These are phyloP conservation scores for Drosophila nr. fundita DNA, from an alignment of 2,888 invertebrate species.

Conservation along the genomic window DNA sequence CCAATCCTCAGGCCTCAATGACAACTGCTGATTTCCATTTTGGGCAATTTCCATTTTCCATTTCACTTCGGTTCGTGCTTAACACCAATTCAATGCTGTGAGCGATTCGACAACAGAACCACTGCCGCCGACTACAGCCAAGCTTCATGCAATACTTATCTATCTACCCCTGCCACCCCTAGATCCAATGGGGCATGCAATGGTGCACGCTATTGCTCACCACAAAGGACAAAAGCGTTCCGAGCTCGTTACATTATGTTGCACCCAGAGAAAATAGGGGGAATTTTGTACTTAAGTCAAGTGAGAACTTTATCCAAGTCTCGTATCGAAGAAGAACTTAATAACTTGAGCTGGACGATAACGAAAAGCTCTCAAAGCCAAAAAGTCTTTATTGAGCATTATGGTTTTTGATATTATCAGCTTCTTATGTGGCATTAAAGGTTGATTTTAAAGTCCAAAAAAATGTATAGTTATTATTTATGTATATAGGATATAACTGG, in stretches of 20 bases:
- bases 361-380: not conserved
- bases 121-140: constrained; percentile 23
- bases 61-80: constrained; percentile 74
- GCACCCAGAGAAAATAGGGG: constrained; percentile 7
- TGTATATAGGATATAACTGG: not conserved
- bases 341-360: not conserved
- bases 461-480: not conserved
- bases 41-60: constrained; percentile 51
- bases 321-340: not conserved
- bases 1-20: constrained; percentile 45
- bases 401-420: not conserved
- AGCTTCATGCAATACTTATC: constrained; percentile 68
- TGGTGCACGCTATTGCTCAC: constrained; percentile 63
- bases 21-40: constrained; percentile 76
- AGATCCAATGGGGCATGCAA: constrained; percentile 45
- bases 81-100: constrained; percentile 81
- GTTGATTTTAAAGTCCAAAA: not conserved
- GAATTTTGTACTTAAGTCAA: not conserved
- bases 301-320: not conserved
- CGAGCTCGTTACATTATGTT: constrained; percentile 29
- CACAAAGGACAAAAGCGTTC: constrained; percentile 75
- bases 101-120: constrained; percentile 45
- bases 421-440: not conserved
- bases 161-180: constrained; percentile 24
- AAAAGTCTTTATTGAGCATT: not conserved